Evolutionary conservation across 2,797 vertebrate genomes (phyloP), one percentile per base, ranked within the genome.

Genomic region (Atherinosoma microstoma): DNA sequence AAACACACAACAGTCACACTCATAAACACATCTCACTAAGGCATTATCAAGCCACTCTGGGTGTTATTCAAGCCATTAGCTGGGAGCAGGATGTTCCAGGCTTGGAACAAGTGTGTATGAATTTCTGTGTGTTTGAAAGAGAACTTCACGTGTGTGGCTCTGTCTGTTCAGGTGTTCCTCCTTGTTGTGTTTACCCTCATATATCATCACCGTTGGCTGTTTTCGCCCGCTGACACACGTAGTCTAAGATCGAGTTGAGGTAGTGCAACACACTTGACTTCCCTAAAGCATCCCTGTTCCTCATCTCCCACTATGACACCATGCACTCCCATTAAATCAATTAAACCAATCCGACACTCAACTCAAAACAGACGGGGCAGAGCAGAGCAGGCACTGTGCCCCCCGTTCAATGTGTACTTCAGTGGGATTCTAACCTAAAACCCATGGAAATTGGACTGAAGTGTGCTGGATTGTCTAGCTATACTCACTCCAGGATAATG

Each of bases 61-160:
- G 87, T 95, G 93, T 94, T 94, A 94, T 93, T 94, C 91, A 90
- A 94, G 64, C 92, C 92, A 94, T 95, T 95, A 95, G 90, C 87
- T 74, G 79, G 85, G 90, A 90, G 87, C 91, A 83, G 85, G 87
- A 82, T 92, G 89, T 91, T 90, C 91, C 54, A 57, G 78, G 81
- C 74, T 75, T 70, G 78, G 84, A 87, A 89, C 84, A 86, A 84
- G 87, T 85, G 88, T 75, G 83, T 79, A 76, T 88, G 78, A 70
- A 79, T 86, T 78, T 85, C 64, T 85, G 83, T 77, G 69, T 76
- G 78, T 90, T 83, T 79, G 58, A 62, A 75, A 60, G 70, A 80
- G 64, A 80, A 67, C 85, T 38, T 79, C 13, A 0, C 18, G 42
- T 67, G 58, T 11, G 3, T 20, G 49, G 32, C 68, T 62, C 16